These are phyloP conservation scores for Hydroisotoma schaefferi DNA, from an alignment of 2,888 invertebrate species.

Conservation along the genomic window DNA sequence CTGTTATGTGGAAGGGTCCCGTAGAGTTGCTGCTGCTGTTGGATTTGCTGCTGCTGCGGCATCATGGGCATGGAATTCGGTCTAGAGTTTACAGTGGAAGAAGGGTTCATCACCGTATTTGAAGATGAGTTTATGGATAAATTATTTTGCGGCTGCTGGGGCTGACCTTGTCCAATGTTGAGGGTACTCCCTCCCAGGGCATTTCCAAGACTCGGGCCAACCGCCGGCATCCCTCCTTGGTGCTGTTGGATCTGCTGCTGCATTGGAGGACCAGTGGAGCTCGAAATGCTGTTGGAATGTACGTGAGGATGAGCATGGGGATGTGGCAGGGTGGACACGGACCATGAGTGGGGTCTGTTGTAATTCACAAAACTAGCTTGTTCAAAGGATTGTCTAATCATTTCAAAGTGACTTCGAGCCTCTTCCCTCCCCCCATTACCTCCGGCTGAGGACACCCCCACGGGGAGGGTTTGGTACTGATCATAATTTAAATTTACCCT, in stretches of 20 bases:
- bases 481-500: conserved; percentile 8
- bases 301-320: conserved; percentile 35
- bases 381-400: conserved; percentile 48
- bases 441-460: not conserved
- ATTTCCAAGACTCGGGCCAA: conserved; percentile 29
- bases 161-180: conserved; percentile 25
- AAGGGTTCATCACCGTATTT: not conserved
- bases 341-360: conserved; percentile 48
- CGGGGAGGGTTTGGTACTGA: not conserved
- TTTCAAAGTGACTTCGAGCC: conserved; percentile 42
- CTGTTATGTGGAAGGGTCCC: conserved; percentile 38
- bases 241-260: conserved; percentile 8
- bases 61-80: conserved; percentile 13
- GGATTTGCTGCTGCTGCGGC: not conserved
- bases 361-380: conserved; percentile 44
- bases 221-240: not conserved
- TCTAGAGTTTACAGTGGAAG: conserved; percentile 12
- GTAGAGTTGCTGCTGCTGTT: conserved; percentile 19
- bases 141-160: conserved; percentile 38
- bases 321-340: conserved; percentile 41
- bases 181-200: conserved; percentile 36
- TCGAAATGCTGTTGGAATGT: conserved; percentile 41
- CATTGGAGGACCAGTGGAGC: conserved; percentile 28
- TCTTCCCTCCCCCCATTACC: conserved; percentile 21
- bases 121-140: conserved; percentile 25